These are phyloP conservation scores for Bombus picipes DNA, from an alignment of 1,140 invertebrate species.

Conservation along the genomic window DNA sequence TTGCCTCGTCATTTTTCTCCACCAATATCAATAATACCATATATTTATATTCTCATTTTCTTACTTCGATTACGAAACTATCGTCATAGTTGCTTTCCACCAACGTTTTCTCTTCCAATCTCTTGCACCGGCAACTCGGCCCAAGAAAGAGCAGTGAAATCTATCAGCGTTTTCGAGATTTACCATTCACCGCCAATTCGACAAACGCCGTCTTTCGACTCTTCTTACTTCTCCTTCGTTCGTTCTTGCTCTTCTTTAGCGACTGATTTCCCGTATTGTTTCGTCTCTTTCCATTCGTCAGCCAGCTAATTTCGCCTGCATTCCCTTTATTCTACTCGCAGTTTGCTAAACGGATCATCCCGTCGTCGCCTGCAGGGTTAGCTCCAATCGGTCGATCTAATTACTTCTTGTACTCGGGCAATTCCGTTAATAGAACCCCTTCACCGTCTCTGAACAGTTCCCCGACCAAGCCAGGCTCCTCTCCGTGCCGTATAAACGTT, in stretches of 20 bases:
- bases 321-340: no score
- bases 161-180: not conserved
- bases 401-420: not conserved
- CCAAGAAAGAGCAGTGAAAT: no score
- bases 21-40: not conserved
- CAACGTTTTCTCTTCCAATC: not conserved
- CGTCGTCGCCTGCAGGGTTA: not conserved
- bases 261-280: constrained; percentile 12
- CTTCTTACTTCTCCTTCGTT: no score
- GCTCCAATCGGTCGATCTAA: constrained; percentile 23
- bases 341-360: not conserved
- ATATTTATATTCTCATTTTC: not conserved
- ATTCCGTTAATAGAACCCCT: constrained; percentile 8
- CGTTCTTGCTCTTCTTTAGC: no score
- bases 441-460: not conserved
- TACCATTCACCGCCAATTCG: not conserved
- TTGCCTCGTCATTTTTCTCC: no score
- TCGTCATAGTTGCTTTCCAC: not conserved
- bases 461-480: not conserved
- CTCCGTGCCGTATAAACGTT: not conserved
- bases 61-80: not conserved
- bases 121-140: no score
- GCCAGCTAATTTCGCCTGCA: not conserved
- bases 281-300: not conserved
- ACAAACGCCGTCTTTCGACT: not conserved